Base-by-base conservation (phyloP, 2,888 invertebrate species). In the Hesperia comma region DNA sequence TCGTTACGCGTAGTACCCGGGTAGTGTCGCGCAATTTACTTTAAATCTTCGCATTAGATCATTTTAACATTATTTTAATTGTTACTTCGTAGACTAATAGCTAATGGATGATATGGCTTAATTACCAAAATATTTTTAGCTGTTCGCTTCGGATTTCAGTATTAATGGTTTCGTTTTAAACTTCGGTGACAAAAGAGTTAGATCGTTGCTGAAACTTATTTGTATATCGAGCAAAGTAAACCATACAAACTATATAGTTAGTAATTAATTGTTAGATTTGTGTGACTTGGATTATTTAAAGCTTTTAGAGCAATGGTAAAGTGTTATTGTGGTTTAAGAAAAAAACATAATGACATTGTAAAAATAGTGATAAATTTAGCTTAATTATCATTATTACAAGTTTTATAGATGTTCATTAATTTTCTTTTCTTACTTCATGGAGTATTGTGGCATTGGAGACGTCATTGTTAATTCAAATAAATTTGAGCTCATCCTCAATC, bases 201-300 rank as follows among this genome's bases (percentile, higher is more conserved):
- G 84, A 77, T 77, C 77, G 84, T 86, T 82, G 82, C 86, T 84
- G 80, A 78, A 83, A 86, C 80, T 87, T 90, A 88, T 91, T 88
- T 92, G 90, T 92, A 91, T 90, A 92, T 90, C 88, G 87, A 92
- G 92, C 90, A 91, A 91, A 90, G 77, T 89, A 88, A 87, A 90
- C 79, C 84, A 88, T 89, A 90, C 88, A 91, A 92, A 86, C 82
- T 89, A 90, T 87, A 85, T 91, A 92, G 90, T 84, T 90, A 90
- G 91, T 92, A 89, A 90, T 88, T 92, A 91, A 92, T 92, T 91
- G 92, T 92, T 92, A 92, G 92, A 92, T 89, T 90, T 91, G 92
- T 92, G 92, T 92, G 92, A 91, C 88, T 91, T 90, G 86, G 74
- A 92, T 91, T 87, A 92, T 92, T 92, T 87, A 88, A 90, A 86